Evolutionary conservation across 2,797 vertebrate species (phyloP).

Genomic region (Botia almorhae): DNA sequence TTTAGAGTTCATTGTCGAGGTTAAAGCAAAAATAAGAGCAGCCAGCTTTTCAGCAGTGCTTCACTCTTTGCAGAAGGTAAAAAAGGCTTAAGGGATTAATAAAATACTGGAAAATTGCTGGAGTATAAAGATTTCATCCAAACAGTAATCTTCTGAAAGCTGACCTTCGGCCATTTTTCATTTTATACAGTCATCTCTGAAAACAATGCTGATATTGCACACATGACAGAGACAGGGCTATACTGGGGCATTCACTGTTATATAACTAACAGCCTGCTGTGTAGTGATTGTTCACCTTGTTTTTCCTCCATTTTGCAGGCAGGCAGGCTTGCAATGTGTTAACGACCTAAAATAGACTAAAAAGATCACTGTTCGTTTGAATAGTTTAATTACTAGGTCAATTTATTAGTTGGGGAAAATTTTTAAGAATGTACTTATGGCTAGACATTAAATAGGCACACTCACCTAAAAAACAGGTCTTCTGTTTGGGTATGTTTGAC

Average conservation of each 20-base stretch:
- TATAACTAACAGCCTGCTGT: neutral
- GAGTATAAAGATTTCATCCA: constrained; percentile 71
- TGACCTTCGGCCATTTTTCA: constrained; percentile 56
- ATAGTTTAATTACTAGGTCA: too few species aligned
- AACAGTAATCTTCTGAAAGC: constrained; percentile 72
- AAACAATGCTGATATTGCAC: constrained; percentile 48
- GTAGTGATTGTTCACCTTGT: neutral
- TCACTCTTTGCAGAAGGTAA: constrained; percentile 47
- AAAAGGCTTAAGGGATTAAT: constrained; percentile 73
- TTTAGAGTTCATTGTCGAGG: neutral
- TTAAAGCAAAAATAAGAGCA: neutral
- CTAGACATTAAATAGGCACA: too few species aligned
- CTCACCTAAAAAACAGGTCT: neutral
- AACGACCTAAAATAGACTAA: too few species aligned
- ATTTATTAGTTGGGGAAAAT: too few species aligned
- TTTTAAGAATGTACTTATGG: too few species aligned
- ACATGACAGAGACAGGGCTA: neutral
- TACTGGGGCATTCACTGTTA: neutral
- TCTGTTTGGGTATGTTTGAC: neutral
- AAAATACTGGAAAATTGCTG: constrained; percentile 67
- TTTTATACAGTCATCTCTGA: constrained; percentile 54
- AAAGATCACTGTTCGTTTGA: too few species aligned
- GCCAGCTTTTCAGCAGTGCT: constrained; percentile 65
- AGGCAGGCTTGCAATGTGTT: neutral
- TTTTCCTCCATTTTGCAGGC: neutral